These are phyloP conservation scores for Passerina amoena DNA, from an alignment of 2,113 vertebrate species.

Conservation along the genomic window DNA sequence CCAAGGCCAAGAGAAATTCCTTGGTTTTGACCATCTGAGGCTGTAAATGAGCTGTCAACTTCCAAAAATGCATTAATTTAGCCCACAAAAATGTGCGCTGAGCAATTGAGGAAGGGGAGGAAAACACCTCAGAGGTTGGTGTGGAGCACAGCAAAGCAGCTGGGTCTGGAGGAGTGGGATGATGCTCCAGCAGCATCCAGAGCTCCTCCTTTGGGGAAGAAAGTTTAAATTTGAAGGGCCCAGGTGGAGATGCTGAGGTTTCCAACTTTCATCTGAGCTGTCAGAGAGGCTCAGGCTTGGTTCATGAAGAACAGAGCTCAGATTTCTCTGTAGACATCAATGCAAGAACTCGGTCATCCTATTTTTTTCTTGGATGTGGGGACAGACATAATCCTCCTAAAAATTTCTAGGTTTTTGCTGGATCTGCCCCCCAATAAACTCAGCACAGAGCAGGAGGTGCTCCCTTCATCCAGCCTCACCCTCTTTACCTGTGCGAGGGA, in stretches of 20 bases:
- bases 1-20: background rate
- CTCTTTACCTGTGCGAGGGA: background rate
- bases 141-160: background rate
- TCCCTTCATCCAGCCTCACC: background rate
- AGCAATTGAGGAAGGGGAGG: background rate
- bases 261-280: background rate
- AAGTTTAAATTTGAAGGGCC: fast-evolving
- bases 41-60: slow-evolving; percentile 8
- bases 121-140: background rate
- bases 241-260: background rate
- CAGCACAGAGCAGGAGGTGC: background rate
- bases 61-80: slow-evolving; percentile 39
- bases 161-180: background rate
- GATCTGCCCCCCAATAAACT: fast-evolving
- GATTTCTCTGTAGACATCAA: background rate
- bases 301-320: background rate
- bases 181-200: background rate
- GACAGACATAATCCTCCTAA: background rate
- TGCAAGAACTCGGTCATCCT: background rate
- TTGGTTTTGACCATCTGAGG: background rate
- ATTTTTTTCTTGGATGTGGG: background rate
- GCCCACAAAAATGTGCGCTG: background rate
- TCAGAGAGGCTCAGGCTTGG: background rate
- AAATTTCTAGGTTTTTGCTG: background rate
- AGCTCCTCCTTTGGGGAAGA: background rate